Base-by-base conservation (phyloP, 2,888 invertebrate genomes). In the Axea sp. region DNA sequence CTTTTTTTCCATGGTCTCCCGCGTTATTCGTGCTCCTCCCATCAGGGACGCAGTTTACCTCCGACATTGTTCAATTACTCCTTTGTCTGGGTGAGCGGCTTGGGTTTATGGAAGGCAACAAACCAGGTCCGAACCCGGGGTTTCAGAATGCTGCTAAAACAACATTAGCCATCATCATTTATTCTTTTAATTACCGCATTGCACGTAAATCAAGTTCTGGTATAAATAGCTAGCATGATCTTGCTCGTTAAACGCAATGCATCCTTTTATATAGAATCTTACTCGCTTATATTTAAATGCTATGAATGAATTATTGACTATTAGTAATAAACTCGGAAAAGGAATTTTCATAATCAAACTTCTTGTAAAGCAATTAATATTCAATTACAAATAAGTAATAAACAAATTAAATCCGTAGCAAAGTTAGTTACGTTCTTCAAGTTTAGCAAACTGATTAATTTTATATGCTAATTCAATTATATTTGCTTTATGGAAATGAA, bases 1-100 rank as follows among this genome's bases (percentile, higher is more conserved):
- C n/a, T 30, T 55, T 55, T 47, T 43, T 59, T 17, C 5, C 12
- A 9, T 6, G 11, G 11, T 37, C 33, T 53, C 6, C 17, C 12
- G 49, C 59, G 35, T 26, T 41, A 39, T 30, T 7, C 17, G 8
- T 35, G 22, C 12, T 39, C 1, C 49, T 39, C 31, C 37, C 19
- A 17, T 37, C 24, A n/a, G 55, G 47, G 33, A 57, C 55, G 26
- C n/a, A 24, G 57, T 57, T 72, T 59, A 57, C 33, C 64, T 41
- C 33, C 31, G 64, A 51, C 64, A 59, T 72, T 59, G 72, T 72
- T 65, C 45, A 43, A 65, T 51, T 72, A 59, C 59, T 65, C 45
- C 19, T 64, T 64, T 64, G 51, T 72, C 35, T 14, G 28, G 7
- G 26, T 33, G 11, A 43, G 45, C 26, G 12, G 4, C 30, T 19